Percentiles rank a stretch among this genome's conserved stretches.
These are phyloP conservation scores for Caenorhabditis panamensis DNA, from an alignment of 2,888 invertebrate genomes.

Conservation along the genomic window DNA sequence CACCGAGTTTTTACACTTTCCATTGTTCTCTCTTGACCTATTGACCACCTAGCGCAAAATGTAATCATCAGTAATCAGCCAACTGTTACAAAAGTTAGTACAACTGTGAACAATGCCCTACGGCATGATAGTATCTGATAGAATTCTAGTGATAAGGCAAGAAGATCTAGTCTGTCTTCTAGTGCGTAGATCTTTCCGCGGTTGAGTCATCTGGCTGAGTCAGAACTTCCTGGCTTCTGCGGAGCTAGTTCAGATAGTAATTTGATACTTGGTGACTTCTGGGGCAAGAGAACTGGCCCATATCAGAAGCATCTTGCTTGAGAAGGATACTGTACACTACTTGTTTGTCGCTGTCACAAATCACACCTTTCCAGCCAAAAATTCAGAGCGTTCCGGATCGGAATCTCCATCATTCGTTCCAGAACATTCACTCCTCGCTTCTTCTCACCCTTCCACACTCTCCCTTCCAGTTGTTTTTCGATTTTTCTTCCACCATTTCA, in stretches of 20 bases:
- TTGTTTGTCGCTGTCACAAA: neutral
- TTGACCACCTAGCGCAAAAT: neutral
- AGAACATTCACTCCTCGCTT: neutral
- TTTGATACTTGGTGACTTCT: too few relatives aligned
- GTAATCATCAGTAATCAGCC: neutral
- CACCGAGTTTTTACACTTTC: neutral
- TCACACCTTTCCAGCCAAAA: neutral
- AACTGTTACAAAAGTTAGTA: neutral
- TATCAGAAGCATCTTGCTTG: too few relatives aligned
- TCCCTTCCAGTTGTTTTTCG: constrained; percentile 17
- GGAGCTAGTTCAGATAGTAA: too few relatives aligned
- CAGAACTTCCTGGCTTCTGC: too few relatives aligned
- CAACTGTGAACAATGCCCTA: too few relatives aligned
- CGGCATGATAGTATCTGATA: neutral
- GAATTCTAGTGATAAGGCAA: neutral
- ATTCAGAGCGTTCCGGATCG: neutral
- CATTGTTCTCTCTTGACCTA: neutral
- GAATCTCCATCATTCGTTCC: neutral
- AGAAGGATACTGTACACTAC: neutral
- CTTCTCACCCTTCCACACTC: neutral
- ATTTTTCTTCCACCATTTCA: neutral
- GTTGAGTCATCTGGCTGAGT: too few relatives aligned
- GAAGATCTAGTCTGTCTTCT: neutral
- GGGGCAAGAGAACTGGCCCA: too few relatives aligned
- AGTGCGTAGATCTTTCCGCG: too few relatives aligned